These are phyloP conservation scores for Scophthalmus maximus DNA, from an alignment of 2,113 vertebrate species.

Conservation along the genomic window DNA sequence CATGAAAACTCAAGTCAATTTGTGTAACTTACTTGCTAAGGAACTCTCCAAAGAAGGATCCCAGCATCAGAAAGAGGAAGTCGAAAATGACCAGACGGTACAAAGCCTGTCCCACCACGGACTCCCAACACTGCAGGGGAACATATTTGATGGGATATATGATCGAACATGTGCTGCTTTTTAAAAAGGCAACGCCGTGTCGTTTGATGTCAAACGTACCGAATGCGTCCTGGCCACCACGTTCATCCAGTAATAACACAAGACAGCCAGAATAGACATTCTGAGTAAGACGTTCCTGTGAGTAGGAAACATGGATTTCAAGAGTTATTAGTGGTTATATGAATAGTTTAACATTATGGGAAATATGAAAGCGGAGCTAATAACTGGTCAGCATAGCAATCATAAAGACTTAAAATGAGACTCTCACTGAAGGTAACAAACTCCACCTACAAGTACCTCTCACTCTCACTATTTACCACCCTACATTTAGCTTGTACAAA, in stretches of 20 bases:
- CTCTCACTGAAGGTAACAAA: too few species aligned
- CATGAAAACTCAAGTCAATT: neutral
- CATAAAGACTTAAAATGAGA: neutral
- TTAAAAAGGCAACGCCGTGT: neutral
- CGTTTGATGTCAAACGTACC: slow-evolving; percentile 50
- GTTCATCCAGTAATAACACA: slow-evolving; percentile 94
- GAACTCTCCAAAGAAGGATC: slow-evolving; percentile 94
- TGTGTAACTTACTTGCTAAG: slow-evolving; percentile 87
- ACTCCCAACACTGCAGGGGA: slow-evolving; percentile 94
- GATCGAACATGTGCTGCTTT: neutral
- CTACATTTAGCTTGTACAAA: neutral
- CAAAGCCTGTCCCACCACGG: slow-evolving; percentile 90
- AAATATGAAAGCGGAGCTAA: neutral
- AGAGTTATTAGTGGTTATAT: neutral
- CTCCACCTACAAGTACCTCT: too few species aligned
- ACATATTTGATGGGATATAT: neutral
- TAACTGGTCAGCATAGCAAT: neutral
- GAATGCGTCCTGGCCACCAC: slow-evolving; percentile 69
- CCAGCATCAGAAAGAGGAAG: slow-evolving; percentile 91
- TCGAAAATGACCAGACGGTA: slow-evolving; percentile 92
- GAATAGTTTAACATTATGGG: neutral
- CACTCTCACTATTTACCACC: neutral
- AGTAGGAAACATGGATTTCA: slow-evolving; percentile 3
- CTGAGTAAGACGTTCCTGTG: slow-evolving; percentile 91
- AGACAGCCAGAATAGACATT: slow-evolving; percentile 90